These are phyloP conservation scores for Parazoanthus swiftii DNA, from an alignment of 92 coral and sea anemone genomes.

Conservation along the genomic window DNA sequence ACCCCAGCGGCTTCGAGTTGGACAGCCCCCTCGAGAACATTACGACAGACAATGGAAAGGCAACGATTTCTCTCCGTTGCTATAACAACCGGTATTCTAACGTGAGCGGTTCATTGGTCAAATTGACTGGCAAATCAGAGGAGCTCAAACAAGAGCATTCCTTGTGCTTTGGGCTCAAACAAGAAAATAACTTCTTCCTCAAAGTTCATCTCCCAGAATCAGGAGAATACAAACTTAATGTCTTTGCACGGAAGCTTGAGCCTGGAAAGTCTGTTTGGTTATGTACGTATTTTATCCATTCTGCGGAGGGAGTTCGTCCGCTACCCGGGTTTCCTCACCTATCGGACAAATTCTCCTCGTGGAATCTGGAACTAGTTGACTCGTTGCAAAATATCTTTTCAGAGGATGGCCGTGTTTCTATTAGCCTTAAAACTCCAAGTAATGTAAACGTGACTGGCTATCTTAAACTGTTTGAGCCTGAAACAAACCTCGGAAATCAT, in stretches of 20 bases:
- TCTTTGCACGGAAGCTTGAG: slow-evolving; percentile 59
- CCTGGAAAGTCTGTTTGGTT: slow-evolving; percentile 50
- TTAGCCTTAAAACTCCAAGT: slow-evolving; percentile 60
- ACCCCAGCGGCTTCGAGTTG: slow-evolving; percentile 70
- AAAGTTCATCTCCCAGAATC: slow-evolving; percentile 70
- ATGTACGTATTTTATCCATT: slow-evolving; percentile 69
- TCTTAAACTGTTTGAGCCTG: slow-evolving; percentile 53
- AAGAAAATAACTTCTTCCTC: slow-evolving; percentile 51
- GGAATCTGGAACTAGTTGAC: slow-evolving; percentile 60
- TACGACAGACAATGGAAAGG: slow-evolving; percentile 61
- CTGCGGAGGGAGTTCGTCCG: slow-evolving; percentile 59
- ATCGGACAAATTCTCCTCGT: slow-evolving; percentile 51
- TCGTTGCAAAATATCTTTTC: slow-evolving; percentile 64
- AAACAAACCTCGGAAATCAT: slow-evolving; percentile 53
- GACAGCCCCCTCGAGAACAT: slow-evolving; percentile 69
- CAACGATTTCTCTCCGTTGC: slow-evolving; percentile 55
- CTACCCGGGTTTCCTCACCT: slow-evolving; percentile 70
- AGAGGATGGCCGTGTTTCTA: slow-evolving; percentile 63
- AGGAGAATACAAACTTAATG: slow-evolving; percentile 70
- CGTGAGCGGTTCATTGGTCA: slow-evolving; percentile 52
- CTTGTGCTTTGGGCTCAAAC: slow-evolving; percentile 59
- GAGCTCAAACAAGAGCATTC: slow-evolving; percentile 57
- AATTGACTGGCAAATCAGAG: slow-evolving; percentile 39
- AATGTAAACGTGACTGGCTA: slow-evolving; percentile 56
- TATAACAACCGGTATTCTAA: slow-evolving; percentile 46